Percentiles rank a stretch among this genome's conserved stretches.
Evolutionary conservation across 2,113 vertebrate genomes (phyloP).

Genomic region (Noturus placidus): DNA sequence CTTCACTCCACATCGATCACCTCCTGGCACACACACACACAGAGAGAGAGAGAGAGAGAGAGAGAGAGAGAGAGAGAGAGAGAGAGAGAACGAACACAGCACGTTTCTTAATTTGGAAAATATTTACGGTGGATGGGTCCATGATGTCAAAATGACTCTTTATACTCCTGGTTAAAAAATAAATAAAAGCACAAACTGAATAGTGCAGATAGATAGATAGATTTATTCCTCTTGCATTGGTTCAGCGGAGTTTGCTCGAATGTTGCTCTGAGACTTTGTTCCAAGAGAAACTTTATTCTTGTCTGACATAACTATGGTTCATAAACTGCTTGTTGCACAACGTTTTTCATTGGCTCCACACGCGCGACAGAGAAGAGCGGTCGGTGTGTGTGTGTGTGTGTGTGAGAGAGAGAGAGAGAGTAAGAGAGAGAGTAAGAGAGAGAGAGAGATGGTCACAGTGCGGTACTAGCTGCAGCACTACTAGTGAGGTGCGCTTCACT

Average conservation of each 20-base stretch:
- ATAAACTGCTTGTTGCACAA: not conserved
- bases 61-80: no score
- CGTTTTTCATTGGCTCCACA: not conserved
- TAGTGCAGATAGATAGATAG: not conserved
- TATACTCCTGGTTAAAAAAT: no score
- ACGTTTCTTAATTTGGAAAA: not conserved
- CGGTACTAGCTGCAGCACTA: not conserved
- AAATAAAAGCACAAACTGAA: no score
- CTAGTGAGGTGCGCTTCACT: constrained; percentile 1
- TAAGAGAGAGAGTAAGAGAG: no score
- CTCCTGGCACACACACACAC: not conserved
- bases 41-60: no score
- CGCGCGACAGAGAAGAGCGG: not conserved
- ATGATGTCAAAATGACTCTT: not conserved
- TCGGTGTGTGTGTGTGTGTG: not conserved
- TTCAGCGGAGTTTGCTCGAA: not conserved
- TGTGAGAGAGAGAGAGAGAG: not conserved
- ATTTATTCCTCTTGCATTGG: not conserved
- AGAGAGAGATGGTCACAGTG: not conserved
- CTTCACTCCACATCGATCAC: not conserved
- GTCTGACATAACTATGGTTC: not conserved
- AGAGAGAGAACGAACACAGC: not conserved
- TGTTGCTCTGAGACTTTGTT: not conserved
- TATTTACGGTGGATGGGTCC: not conserved
- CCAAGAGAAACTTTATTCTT: not conserved